Evolutionary conservation across 1,140 invertebrate genomes (phyloP), one percentile per base, ranked within the genome.

Genomic region (Bombus haemorrhoidalis): DNA sequence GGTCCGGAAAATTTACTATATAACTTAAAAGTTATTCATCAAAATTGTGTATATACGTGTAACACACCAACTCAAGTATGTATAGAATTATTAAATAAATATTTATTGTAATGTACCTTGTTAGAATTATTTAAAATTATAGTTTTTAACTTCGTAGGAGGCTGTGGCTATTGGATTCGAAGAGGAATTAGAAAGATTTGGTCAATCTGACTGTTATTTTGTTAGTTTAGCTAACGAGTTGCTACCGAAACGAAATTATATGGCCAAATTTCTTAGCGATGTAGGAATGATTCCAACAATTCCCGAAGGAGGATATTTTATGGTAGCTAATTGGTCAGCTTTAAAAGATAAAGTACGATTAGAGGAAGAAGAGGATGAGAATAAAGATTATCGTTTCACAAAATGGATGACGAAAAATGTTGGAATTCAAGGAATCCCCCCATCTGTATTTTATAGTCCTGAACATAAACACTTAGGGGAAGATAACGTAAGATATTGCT

Each of bases 291-390:
- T 96, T 32, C 98, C 99, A 1, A 98, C 98, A 2, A 96, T 99
- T 72, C 99, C 99, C 0, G 98, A 99, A 87, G 99, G 98, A 28
- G 99, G 99, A 0, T 99, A 99, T 94, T 99, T 99, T 94, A 98
- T 99, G 96, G 93, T 99, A 22, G 98, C 98, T 5, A 98, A 99
- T 94, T 99, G 98, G 97, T 97, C 96, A n/a, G 95, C 96, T 12
- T 95, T 99, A 87, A 96, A 95, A 57, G 94, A 95, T 43, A 96
- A 97, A 91, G 95, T 97, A 0, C 96, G 97, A 91, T 93, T 98
- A 9, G 95, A 95, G 4, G 94, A 96, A 22, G 97, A 98, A 94
- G 95, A 90, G 0, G 97, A 98, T 91, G 94, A 95, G 89, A 96
- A 97, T 88, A 97, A 97, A 87, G 99, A 99, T 95, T 99, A 98